These are phyloP conservation scores for Caenorhabditis sinica DNA, from an alignment of 2,888 invertebrate species.

Conservation along the genomic window DNA sequence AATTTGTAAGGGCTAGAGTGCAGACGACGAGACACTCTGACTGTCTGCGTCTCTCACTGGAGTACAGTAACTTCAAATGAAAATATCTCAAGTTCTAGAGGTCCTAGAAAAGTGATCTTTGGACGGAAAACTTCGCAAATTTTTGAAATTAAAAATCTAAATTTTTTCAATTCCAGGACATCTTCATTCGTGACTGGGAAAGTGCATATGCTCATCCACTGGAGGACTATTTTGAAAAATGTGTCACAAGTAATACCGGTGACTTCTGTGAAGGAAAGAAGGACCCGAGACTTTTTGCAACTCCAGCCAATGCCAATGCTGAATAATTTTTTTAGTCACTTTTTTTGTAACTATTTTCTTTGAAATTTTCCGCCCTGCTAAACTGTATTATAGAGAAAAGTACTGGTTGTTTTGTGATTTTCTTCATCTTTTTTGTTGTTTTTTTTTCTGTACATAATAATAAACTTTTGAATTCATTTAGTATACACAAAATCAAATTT, in stretches of 20 bases:
- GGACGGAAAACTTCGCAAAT: too few species aligned
- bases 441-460: too few species aligned
- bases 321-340: neutral
- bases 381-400: neutral
- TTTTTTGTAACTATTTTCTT: slow-evolving; percentile 7
- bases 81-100: too few species aligned
- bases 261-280: slow-evolving; percentile 79
- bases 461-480: neutral
- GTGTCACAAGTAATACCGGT: slow-evolving; percentile 71
- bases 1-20: too few species aligned
- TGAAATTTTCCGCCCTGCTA: neutral
- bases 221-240: slow-evolving; percentile 77
- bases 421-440: too few species aligned
- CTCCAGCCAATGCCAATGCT: slow-evolving; percentile 12
- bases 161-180: slow-evolving; percentile 61
- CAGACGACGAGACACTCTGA: too few species aligned
- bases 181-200: slow-evolving; percentile 80
- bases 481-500: slow-evolving; percentile 3
- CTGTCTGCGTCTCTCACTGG: too few species aligned
- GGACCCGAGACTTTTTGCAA: slow-evolving; percentile 75
- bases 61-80: too few species aligned
- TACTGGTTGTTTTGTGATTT: neutral
- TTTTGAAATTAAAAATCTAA: neutral
- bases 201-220: slow-evolving; percentile 78
- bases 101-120: too few species aligned